Conservation (phyloP, 1,140 invertebrate species). For the Drosophila lacertosa region DNA sequence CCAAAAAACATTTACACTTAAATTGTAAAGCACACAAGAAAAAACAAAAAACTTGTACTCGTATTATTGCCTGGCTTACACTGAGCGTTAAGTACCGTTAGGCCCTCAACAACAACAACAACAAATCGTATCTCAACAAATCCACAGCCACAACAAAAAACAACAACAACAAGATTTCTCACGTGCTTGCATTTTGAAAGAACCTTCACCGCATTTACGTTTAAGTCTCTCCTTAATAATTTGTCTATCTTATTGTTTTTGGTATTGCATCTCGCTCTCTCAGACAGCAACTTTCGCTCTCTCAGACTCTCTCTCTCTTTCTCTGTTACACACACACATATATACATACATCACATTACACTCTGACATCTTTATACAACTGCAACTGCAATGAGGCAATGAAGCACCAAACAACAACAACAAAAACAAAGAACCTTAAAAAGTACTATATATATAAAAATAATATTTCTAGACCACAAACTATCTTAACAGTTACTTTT, state of each 20-base stretch:
- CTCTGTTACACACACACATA: constrained; percentile 38
- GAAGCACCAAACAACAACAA: constrained; percentile 48
- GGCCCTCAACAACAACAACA: constrained; percentile 46
- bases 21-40: constrained; percentile 66
- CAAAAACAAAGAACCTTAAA: constrained; percentile 25
- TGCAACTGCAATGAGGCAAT: constrained; percentile 52
- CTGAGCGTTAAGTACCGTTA: constrained; percentile 50
- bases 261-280: constrained; percentile 68
- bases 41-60: constrained; percentile 36
- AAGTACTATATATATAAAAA: constrained; percentile 3
- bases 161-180: constrained; percentile 46
- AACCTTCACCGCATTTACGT: constrained; percentile 50
- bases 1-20: constrained; percentile 52
- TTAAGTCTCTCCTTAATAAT: constrained; percentile 44
- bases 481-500: too few species aligned
- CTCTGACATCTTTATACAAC: constrained; percentile 31
- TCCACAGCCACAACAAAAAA: constrained; percentile 39
- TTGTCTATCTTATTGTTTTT: constrained; percentile 62
- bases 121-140: constrained; percentile 41
- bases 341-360: constrained; percentile 42
- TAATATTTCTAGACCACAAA: constrained; percentile 33
- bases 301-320: constrained; percentile 26
- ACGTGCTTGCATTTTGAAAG: constrained; percentile 72
- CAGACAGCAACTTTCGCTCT: too few species aligned
- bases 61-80: constrained; percentile 69